phyloP scores from a whole-genome alignment of 2,113 vertebrate species.

The Coptodon bakossiorum region DNA sequence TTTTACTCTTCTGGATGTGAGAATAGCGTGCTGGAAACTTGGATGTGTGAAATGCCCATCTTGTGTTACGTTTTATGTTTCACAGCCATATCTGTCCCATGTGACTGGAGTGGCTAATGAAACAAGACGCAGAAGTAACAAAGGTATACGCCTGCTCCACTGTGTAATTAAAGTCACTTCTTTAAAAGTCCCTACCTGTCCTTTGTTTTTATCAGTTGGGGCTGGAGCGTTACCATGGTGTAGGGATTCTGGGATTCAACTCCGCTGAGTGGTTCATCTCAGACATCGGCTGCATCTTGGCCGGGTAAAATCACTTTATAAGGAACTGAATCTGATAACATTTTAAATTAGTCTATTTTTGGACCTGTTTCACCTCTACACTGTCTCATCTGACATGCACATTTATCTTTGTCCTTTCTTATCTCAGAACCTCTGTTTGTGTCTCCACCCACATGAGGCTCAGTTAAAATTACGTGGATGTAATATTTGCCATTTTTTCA shows the following conservation, averaged over 20 bases:
- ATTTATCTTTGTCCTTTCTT: not conserved
- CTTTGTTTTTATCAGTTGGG: slow-evolving; percentile 64
- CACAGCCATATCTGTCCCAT: not conserved
- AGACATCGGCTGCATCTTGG: slow-evolving; percentile 74
- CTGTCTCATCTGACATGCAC: not conserved
- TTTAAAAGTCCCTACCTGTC: not conserved
- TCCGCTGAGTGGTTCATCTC: slow-evolving; percentile 78
- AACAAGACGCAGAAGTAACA: slow-evolving; percentile 10
- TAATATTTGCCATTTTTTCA: not conserved
- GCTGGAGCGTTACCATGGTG: slow-evolving; percentile 72
- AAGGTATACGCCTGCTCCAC: not conserved
- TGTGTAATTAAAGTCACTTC: slow-evolving; percentile 1
- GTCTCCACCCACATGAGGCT: not conserved
- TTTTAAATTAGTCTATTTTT: not conserved
- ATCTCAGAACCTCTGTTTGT: not conserved
- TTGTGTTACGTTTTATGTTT: slow-evolving; percentile 44
- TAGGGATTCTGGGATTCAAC: slow-evolving; percentile 78
- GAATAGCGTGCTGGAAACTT: slow-evolving; percentile 9
- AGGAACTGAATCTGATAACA: not conserved
- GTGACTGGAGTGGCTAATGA: not conserved
- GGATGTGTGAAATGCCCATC: slow-evolving; percentile 24
- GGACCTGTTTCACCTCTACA: not conserved
- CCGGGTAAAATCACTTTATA: slow-evolving; percentile 65
- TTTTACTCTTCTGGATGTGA: not conserved
- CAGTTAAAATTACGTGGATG: not conserved